These are phyloP conservation scores for Blastobasis lacticolella DNA, from an alignment of 2,888 invertebrate genomes.

Conservation along the genomic window DNA sequence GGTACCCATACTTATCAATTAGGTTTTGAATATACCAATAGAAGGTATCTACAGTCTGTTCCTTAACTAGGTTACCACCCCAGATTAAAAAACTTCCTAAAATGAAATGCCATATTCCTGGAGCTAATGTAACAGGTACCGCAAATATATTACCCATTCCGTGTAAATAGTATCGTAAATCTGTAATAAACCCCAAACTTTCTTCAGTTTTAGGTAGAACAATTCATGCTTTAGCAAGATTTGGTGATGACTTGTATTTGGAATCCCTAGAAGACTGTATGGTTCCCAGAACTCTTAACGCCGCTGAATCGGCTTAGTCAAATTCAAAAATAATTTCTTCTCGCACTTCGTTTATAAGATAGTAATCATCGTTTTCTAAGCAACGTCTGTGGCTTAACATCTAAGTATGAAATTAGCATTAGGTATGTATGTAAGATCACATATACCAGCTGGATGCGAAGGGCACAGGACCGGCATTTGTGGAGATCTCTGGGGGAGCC, in stretches of 20 bases:
- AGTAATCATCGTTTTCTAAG: too few species aligned
- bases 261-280: conserved; percentile 83
- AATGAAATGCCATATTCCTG: conserved; percentile 87
- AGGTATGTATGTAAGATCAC: too few species aligned
- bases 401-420: too few species aligned
- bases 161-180: background rate
- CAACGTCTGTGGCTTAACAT: too few species aligned
- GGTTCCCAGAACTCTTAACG: conserved; percentile 84
- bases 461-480: too few species aligned
- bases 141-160: conserved; percentile 4
- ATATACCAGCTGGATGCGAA: too few species aligned
- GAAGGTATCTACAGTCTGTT: too few species aligned
- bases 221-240: conserved; percentile 86
- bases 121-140: conserved; percentile 83
- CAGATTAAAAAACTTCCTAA: too few species aligned
- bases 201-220: conserved; percentile 86
- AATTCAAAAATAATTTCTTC: conserved; percentile 85
- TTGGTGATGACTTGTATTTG: conserved; percentile 90
- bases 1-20: too few species aligned
- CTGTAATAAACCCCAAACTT: background rate
- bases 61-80: too few species aligned
- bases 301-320: conserved; percentile 90
- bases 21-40: too few species aligned
- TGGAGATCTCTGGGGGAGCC: too few species aligned
- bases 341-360: conserved; percentile 78